Base-by-base conservation (phyloP, 2,888 invertebrate species). In the Bombylius discolor region DNA sequence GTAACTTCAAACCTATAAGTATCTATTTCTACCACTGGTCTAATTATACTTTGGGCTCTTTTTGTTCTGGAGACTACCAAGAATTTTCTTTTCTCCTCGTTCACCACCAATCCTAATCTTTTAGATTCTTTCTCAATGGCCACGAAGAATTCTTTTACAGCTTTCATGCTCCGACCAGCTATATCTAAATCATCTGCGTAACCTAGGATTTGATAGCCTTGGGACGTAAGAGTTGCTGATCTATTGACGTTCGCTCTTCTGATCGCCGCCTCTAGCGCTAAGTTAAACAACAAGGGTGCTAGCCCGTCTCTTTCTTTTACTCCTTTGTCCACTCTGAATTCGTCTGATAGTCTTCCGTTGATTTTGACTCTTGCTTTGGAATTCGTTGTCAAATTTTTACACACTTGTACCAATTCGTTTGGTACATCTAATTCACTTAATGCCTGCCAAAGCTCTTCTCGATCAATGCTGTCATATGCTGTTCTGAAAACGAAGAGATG, bases 121-220 rank as follows among this genome's bases (percentile, higher is more conserved):
- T 23, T 46, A 4, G 47, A 47, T n/a, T 36, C 45, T 34, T 31
- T 46, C 14, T 52, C 47, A 6, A 47, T 13, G 5, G 31, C 5
- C 4, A 23, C 12, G n/a, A 34, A 52, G 6, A n/a, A 1, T 32
- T 47, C 52, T n/a, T 34, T 47, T 3, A 36, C 34, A 12, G 13
- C 33, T 14, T 12, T 11, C 13, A 45, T 7, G 5, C 46, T 14
- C 46, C 33, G 42, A n/a, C 46, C 39, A 34, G 49, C 13, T 34
- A 50, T 36, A 31, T 55, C 45, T 13, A 55, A 7, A 50, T 55
- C 54, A 34, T 55, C 54, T 5, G 54, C 54, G 36, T 55, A 55
- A 13, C 45, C 50, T 12, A 33, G 5, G 13, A 55, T 6, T 50
- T 55, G 49, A 4, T n/a, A 23, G 13, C 46, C 46, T 36, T 55